Evolutionary conservation across 37 sponge, comb jelly and placozoan genomes (phyloP).

Genomic region (Hexactinellida sp.): DNA sequence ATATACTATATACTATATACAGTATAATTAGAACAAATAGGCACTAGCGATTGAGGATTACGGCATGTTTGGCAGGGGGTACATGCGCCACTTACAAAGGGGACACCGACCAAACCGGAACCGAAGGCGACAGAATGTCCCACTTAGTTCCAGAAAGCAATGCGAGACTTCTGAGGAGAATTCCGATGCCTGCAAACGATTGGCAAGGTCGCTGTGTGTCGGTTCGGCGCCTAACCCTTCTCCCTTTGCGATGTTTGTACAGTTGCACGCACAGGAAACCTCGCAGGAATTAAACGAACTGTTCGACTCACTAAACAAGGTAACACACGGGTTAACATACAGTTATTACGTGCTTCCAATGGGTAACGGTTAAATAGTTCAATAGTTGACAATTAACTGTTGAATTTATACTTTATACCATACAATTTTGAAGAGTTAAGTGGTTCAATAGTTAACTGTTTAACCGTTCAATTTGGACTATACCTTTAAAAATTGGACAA

Average conservation of each 20-base stretch:
- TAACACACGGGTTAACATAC: too few species aligned
- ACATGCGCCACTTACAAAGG: background rate
- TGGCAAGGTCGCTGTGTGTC: background rate
- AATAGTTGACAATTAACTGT: too few species aligned
- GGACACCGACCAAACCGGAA: background rate
- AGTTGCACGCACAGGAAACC: background rate
- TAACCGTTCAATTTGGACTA: too few species aligned
- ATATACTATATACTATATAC: too few species aligned
- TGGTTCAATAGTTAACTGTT: too few species aligned
- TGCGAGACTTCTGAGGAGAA: background rate
- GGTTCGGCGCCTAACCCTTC: background rate
- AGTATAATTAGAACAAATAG: background rate
- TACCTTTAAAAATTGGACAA: too few species aligned
- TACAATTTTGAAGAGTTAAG: too few species aligned
- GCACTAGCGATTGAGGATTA: background rate
- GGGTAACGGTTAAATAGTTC: too few species aligned
- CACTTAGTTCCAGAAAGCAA: background rate
- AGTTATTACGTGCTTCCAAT: too few species aligned
- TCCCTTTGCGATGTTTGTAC: slow-evolving; percentile 5
- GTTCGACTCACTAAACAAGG: slow-evolving; percentile 2
- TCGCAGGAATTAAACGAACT: background rate
- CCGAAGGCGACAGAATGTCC: background rate
- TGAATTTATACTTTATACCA: too few species aligned
- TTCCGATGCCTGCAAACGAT: background rate
- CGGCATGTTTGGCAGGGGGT: background rate